A percentile compares a stretch with the other conserved stretches of the same genome.
These are phyloP conservation scores for Heliconius sara DNA, from an alignment of 2,888 invertebrate species.

Conservation along the genomic window DNA sequence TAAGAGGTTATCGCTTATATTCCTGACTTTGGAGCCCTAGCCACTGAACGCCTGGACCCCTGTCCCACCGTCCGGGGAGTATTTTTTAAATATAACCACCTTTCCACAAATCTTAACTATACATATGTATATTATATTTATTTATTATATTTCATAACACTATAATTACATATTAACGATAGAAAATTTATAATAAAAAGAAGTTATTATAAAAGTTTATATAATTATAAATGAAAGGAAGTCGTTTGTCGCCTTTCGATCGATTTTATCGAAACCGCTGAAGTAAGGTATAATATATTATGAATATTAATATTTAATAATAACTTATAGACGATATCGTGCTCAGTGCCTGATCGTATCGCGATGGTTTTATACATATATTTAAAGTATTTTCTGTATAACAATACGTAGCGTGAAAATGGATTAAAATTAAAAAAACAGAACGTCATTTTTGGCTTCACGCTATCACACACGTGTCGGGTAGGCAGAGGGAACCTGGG, in stretches of 20 bases:
- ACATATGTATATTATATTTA: background rate
- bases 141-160: constrained; percentile 20
- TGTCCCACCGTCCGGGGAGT: too few species aligned
- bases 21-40: too few species aligned
- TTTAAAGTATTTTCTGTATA: too few species aligned
- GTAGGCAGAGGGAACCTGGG: too few species aligned
- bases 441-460: too few species aligned
- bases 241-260: constrained; percentile 16
- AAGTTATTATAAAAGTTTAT: constrained; percentile 16
- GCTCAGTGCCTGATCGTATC: background rate
- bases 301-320: constrained; percentile 10
- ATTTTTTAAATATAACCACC: too few species aligned
- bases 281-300: background rate
- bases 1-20: too few species aligned
- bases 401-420: too few species aligned
- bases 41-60: too few species aligned
- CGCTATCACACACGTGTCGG: too few species aligned
- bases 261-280: background rate
- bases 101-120: background rate
- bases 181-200: constrained; percentile 17
- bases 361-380: background rate
- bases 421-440: too few species aligned
- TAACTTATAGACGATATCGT: background rate
- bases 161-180: constrained; percentile 15
- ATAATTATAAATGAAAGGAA: constrained; percentile 18